These are phyloP conservation scores for Eleutherodactylus coqui DNA, from an alignment of 2,797 vertebrate genomes.

Conservation along the genomic window DNA sequence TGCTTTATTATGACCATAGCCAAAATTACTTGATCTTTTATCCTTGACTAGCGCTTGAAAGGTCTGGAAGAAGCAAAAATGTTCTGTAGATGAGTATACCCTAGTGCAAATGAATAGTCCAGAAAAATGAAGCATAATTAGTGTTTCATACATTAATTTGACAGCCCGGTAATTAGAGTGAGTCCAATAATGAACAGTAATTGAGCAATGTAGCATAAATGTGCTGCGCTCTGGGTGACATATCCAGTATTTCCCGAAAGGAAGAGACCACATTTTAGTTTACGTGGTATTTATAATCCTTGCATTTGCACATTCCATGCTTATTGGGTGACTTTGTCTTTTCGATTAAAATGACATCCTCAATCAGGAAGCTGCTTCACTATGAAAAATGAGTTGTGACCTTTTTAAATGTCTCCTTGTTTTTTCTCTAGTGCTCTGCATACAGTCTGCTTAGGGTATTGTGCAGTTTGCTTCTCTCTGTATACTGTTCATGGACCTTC, in stretches of 20 bases:
- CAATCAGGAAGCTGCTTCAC: background rate
- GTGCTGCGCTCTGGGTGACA: conserved; percentile 24
- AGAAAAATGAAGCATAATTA: conserved; percentile 42
- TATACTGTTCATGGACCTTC: background rate
- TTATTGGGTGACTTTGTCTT: conserved; percentile 2
- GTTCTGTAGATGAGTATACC: background rate
- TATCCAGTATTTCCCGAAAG: conserved; percentile 35
- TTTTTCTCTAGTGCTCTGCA: background rate
- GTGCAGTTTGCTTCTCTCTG: background rate
- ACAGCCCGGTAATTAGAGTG: conserved; percentile 44
- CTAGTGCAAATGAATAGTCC: conserved; percentile 8
- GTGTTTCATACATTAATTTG: conserved; percentile 44
- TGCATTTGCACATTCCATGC: background rate
- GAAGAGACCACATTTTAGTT: conserved; percentile 11
- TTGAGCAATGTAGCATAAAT: conserved; percentile 38
- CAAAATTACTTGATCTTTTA: conserved; percentile 23
- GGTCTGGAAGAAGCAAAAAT: conserved; percentile 24
- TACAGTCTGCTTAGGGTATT: background rate
- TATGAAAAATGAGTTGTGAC: conserved; percentile 9
- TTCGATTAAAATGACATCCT: background rate
- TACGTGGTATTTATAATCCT: conserved; percentile 13
- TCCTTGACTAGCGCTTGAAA: conserved; percentile 24
- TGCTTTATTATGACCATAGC: background rate
- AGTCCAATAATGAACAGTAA: conserved; percentile 41
- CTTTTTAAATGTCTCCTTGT: conserved; percentile 7